Evolutionary conservation across 2,113 vertebrate genomes (phyloP).

Genomic region (Synodontis membranacea): DNA sequence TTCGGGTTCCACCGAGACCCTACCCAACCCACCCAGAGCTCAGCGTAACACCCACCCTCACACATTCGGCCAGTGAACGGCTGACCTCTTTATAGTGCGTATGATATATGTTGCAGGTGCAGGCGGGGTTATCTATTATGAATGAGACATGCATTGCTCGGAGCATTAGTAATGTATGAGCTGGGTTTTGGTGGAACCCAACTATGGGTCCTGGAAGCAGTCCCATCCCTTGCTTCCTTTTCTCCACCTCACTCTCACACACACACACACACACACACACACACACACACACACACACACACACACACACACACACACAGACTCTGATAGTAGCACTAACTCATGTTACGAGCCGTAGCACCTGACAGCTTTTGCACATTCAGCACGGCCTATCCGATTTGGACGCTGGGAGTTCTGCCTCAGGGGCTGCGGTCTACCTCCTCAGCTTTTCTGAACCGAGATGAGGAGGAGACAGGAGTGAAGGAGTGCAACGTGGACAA

Average conservation of each 20-base stretch:
- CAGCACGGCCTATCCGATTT: slow-evolving; percentile 68
- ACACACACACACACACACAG: slow-evolving; percentile 46
- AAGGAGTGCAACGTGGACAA: slow-evolving; percentile 22
- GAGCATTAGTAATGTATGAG: slow-evolving; percentile 70
- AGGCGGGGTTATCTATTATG: slow-evolving; percentile 70
- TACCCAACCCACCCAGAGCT: not conserved
- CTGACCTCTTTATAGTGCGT: slow-evolving; percentile 65
- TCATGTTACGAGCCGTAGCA: slow-evolving; percentile 65
- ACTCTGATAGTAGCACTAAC: slow-evolving; percentile 62
- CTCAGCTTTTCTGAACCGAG: slow-evolving; percentile 54
- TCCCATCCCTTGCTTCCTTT: slow-evolving; percentile 42
- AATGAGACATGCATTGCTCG: slow-evolving; percentile 70
- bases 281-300: slow-evolving; percentile 46
- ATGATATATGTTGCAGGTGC: slow-evolving; percentile 68
- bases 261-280: slow-evolving; percentile 45
- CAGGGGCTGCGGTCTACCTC: slow-evolving; percentile 57
- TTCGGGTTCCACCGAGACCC: not conserved
- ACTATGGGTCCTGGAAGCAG: slow-evolving; percentile 56
- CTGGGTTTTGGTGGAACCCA: slow-evolving; percentile 59
- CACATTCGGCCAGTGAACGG: slow-evolving; percentile 52
- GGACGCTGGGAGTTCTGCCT: slow-evolving; percentile 63
- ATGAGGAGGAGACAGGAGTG: slow-evolving; percentile 44
- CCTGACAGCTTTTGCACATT: slow-evolving; percentile 70
- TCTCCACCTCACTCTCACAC: slow-evolving; percentile 28
- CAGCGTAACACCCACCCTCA: not conserved